Evolutionary conservation across 2,797 vertebrate genomes (phyloP), one percentile per base, ranked within the genome.

Genomic region (Pseudopleuronectes americanus): DNA sequence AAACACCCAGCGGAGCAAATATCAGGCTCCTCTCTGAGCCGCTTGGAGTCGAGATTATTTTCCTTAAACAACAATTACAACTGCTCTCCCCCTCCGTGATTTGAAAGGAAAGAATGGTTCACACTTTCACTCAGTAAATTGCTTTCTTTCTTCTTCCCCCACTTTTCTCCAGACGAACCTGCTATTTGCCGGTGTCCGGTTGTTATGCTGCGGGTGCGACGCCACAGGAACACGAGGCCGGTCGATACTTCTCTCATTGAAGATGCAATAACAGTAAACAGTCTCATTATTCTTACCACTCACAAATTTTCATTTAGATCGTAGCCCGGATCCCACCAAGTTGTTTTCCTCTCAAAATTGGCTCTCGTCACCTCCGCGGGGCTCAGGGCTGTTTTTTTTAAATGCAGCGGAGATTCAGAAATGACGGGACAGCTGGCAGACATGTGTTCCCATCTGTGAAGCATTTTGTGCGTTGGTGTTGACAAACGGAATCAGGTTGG

Each of bases 191-290:
- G 57, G 67, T 64, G 68, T 79, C 62, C 68, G 85, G 75, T 83
- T 89, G 70, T 87, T 90, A 79, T 89, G 84, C 61, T 56, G 79
- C 75, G 76, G 79, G 71, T 61, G 45, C 82, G 43, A 38, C 72
- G 49, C 83, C 72, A 68, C 77, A 65, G 85, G 84, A 87, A 78
- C 71, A 70, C 74, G 19, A 51, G 86, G 83, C 76, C 73, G 87
- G 87, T 89, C 86, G 71, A 89, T 89, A 89, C 80, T 85, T 88
- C 83, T 75, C 84, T 87, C 87, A 85, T 89, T 83, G 85, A 83
- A 78, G 79, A 90, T 84, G 86, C 87, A 74, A 78, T 83, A 76
- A 81, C 84, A 87, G 86, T 78, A 88, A 89, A 90, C 64, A 22
- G 77, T 83, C 74, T 90, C 88, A 87, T 89, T 91, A 84, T 79